Evolutionary conservation across 2,888 invertebrate species (phyloP), one percentile per base, ranked within the genome.

Genomic region (Chloroclysta siterata): DNA sequence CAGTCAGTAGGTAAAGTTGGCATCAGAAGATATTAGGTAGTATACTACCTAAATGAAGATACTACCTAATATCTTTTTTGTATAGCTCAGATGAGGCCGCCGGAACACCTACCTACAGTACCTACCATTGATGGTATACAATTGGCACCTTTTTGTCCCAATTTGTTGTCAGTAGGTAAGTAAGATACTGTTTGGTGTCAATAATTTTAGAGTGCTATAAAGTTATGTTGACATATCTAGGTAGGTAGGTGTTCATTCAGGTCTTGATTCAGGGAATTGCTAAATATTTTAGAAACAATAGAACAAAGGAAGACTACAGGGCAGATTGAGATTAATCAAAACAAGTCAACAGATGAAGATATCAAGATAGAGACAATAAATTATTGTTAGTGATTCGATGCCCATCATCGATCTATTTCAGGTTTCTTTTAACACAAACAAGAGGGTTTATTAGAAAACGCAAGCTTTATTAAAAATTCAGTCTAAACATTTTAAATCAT

Each of bases 381-480:
- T 52, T n/a, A n/a, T n/a, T 80, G 84, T 88, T 88, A 86, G 87
- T 85, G 78, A 76, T 76, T 81, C 90, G 84, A 84, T 64, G 90
- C 85, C 82, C 87, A 85, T 86, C 79, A 88, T 84, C 85, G 89
- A 84, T 81, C 81, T 74, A 73, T 77, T 65, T 57, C 52, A 76
- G 78, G 78, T 74, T 77, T 75, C 81, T 80, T 77, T 80, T 73
- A 79, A 79, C 81, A 86, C 81, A 83, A 85, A 84, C 82, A 86
- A 83, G 77, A 83, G 78, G 78, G 74, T 76, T 71, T 82, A 84
- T 83, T 86, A 85, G 85, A 88, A 90, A 90, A 87, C 81, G 86
- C 90, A 92, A 93, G 93, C 92, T 92, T 92, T 93, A 92, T 93
- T 93, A 90, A 85, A 90, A 89, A 84, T 81, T 91, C 89, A 92